Conservation (phyloP, 2,888 invertebrate genomes). For the Hesperia comma region DNA sequence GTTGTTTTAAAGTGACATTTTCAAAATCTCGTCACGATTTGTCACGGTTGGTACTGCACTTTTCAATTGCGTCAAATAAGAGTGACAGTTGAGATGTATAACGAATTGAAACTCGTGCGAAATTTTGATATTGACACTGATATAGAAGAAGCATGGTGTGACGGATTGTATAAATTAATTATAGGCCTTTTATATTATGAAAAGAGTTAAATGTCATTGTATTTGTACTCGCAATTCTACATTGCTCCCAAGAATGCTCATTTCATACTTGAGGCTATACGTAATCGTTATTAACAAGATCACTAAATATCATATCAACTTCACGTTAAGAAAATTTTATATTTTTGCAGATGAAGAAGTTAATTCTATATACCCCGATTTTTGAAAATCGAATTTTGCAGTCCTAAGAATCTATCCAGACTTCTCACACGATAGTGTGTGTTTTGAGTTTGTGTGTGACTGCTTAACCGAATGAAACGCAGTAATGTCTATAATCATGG, state of each 20-base stretch:
- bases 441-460: too few relatives aligned
- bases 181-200: slow-evolving; percentile 20
- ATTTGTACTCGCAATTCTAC: neutral
- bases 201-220: neutral
- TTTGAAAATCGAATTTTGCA: too few relatives aligned
- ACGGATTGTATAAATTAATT: slow-evolving; percentile 52
- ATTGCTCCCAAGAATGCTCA: neutral
- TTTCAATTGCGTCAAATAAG: slow-evolving; percentile 71
- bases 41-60: slow-evolving; percentile 65
- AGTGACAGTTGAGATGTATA: slow-evolving; percentile 76
- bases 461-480: too few relatives aligned
- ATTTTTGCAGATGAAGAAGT: too few relatives aligned
- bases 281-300: too few relatives aligned
- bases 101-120: slow-evolving; percentile 75
- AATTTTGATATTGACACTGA: slow-evolving; percentile 52
- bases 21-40: slow-evolving; percentile 74
- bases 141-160: slow-evolving; percentile 48
- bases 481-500: too few relatives aligned
- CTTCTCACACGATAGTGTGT: too few relatives aligned
- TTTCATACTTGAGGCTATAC: neutral
- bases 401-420: too few relatives aligned
- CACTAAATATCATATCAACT: too few relatives aligned
- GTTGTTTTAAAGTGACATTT: slow-evolving; percentile 73
- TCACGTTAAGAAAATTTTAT: too few relatives aligned
- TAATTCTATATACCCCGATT: too few relatives aligned